These are phyloP conservation scores for Lutraria rhynchaena DNA, from an alignment of 1,140 invertebrate species.

Conservation along the genomic window DNA sequence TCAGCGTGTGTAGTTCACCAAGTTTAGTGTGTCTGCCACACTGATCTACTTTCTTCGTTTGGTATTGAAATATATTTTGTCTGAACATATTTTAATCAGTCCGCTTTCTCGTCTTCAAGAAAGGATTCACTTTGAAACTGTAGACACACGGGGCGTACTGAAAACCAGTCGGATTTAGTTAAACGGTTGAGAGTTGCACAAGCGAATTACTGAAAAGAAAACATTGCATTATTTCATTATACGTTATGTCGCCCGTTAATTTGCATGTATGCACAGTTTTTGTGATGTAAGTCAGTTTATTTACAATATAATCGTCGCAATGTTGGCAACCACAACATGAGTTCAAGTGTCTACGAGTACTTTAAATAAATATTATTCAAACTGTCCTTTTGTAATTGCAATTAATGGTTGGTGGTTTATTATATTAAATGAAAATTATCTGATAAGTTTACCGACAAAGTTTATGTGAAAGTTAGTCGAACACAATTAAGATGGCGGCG, in stretches of 20 bases:
- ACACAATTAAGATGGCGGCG: conserved; percentile 56
- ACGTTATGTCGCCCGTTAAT: conserved; percentile 13
- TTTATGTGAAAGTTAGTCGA: conserved; percentile 53
- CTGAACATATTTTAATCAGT: too few species aligned
- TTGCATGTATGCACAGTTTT: conserved; percentile 26
- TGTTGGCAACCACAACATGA: conserved; percentile 10
- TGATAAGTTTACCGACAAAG: conserved; percentile 53
- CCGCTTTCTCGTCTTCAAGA: too few species aligned
- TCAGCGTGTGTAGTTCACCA: too few species aligned
- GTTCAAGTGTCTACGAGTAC: conserved; percentile 16
- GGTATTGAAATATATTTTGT: too few species aligned
- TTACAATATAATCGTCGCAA: neutral
- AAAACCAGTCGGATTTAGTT: neutral
- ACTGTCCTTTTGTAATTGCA: conserved; percentile 49
- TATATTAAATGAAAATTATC: conserved; percentile 60
- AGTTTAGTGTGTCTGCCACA: too few species aligned
- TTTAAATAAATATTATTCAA: conserved; percentile 52
- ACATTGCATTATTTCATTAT: conserved; percentile 33
- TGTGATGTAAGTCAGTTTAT: neutral
- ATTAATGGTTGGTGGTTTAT: conserved; percentile 54
- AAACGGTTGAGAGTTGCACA: conserved; percentile 13
- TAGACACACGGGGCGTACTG: too few species aligned
- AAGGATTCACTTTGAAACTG: too few species aligned
- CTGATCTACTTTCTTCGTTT: too few species aligned
- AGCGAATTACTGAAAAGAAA: conserved; percentile 21